Evolutionary conservation across 2,797 vertebrate species (phyloP).

Genomic region (Siniperca obscura): DNA sequence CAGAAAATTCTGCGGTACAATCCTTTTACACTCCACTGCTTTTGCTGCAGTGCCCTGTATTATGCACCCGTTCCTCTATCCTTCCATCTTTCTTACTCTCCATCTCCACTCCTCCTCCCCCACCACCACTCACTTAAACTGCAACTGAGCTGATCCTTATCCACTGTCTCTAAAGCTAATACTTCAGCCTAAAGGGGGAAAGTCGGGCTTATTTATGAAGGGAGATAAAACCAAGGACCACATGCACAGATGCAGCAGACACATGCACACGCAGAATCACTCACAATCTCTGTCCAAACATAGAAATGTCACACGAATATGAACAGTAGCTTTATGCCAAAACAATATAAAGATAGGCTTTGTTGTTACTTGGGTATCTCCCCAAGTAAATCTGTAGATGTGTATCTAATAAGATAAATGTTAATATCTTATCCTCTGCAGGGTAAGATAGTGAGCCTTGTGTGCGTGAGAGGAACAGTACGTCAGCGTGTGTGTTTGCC

Average conservation of each 20-base stretch:
- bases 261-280: neutral
- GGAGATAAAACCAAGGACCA: slow-evolving; percentile 45
- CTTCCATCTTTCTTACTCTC: slow-evolving; percentile 69
- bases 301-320: slow-evolving; percentile 21
- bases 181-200: slow-evolving; percentile 42
- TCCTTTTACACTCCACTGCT: slow-evolving; percentile 77
- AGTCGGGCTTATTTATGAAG: slow-evolving; percentile 57
- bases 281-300: slow-evolving; percentile 26
- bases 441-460: neutral
- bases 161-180: slow-evolving; percentile 60
- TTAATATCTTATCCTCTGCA: slow-evolving; percentile 13
- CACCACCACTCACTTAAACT: slow-evolving; percentile 53
- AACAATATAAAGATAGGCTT: slow-evolving; percentile 9
- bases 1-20: slow-evolving; percentile 67
- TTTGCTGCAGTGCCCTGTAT: slow-evolving; percentile 80
- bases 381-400: slow-evolving; percentile 11
- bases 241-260: slow-evolving; percentile 16
- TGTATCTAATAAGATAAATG: slow-evolving; percentile 28
- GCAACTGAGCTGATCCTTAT: slow-evolving; percentile 77
- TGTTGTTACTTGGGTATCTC: slow-evolving; percentile 18
- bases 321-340: slow-evolving; percentile 2
- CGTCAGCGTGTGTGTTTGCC: slow-evolving; percentile 17
- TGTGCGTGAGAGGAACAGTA: slow-evolving; percentile 1
- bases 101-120: slow-evolving; percentile 13
- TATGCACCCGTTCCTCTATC: slow-evolving; percentile 70